phyloP scores from a whole-genome alignment of 2,797 vertebrate species.

The Serranus cabrilla region DNA sequence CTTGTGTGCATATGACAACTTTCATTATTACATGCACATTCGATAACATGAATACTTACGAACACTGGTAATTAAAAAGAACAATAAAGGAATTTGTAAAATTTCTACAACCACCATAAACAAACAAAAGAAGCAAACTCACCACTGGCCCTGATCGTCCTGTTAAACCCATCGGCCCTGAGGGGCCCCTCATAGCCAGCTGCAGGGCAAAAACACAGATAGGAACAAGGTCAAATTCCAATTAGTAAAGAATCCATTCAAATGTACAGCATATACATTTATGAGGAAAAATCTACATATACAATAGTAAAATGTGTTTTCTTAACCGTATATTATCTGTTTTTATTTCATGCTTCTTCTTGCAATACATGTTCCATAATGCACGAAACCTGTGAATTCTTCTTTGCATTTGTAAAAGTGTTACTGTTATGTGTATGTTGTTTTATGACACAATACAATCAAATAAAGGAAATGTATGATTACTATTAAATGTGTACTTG shows the following conservation, averaged over 20 bases:
- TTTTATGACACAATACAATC: slow-evolving; percentile 1
- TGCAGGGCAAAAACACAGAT: slow-evolving; percentile 72
- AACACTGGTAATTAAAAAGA: background rate
- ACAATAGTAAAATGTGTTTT: too few relatives aligned
- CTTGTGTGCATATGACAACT: background rate
- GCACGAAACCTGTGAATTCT: background rate
- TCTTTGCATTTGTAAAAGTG: too few relatives aligned
- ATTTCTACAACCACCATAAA: background rate
- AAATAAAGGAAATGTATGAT: background rate
- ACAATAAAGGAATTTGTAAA: background rate
- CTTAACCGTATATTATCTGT: background rate
- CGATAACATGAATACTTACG: background rate
- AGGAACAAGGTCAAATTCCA: slow-evolving; percentile 35
- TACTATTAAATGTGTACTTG: background rate
- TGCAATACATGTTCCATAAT: background rate
- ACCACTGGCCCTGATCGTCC: slow-evolving; percentile 99
- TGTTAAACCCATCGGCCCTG: slow-evolving; percentile 98
- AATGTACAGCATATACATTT: background rate
- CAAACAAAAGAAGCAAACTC: slow-evolving; percentile 73
- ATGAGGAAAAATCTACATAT: background rate
- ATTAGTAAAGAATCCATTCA: background rate
- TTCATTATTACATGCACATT: background rate
- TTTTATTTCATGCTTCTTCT: background rate
- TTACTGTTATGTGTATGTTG: background rate
- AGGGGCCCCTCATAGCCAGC: slow-evolving; percentile 96